Base-by-base conservation (phyloP, 2,888 invertebrate species). In the Anaspis maculata region DNA sequence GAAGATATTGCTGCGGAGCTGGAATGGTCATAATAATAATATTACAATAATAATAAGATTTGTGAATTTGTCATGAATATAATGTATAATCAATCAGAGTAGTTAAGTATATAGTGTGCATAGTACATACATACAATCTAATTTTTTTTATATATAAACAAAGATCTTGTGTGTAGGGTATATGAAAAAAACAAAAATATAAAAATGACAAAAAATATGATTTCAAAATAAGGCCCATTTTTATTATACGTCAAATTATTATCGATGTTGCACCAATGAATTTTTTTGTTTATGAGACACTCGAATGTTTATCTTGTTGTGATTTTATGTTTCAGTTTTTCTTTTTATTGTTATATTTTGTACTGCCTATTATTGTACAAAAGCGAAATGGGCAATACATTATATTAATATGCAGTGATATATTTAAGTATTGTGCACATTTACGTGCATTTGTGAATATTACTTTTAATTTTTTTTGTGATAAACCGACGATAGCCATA, bases 401-500 rank as follows among this genome's bases (percentile, higher is more conserved):
- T 36, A 42, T 30, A 26, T 39, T 45, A 36, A 48, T 48, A 53
- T 57, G 53, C 57, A 61, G 64, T 64, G 64, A 64, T 63, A 63
- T 63, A 56, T 55, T n/a, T 62, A 58, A 63, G 62, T 61, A 62
- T 63, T 62, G 56, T 56, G 53, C 58, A 54, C 56, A 40, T 39
- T 44, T 34, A 36, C 41, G 57, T 55, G 58, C 57, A 54, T 43
- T 54, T 56, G 52, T 54, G 54, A 56, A 54, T 53, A 54, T 50
- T 50, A 47, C 46, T 51, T 51, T 57, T 49, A 52, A 49, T 44
- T 51, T 54, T 57, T 35, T 59, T 60, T 63, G 63, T 62, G 61
- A 63, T 62, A 59, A 54, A 50, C 51, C 44, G 48, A 9, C 9
- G 44, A 51, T 55, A 55, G 57, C 54, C 56, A 57, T 57, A 57